Conservation (phyloP, 2,113 vertebrate species). For the Paraplagusia blochii region DNA sequence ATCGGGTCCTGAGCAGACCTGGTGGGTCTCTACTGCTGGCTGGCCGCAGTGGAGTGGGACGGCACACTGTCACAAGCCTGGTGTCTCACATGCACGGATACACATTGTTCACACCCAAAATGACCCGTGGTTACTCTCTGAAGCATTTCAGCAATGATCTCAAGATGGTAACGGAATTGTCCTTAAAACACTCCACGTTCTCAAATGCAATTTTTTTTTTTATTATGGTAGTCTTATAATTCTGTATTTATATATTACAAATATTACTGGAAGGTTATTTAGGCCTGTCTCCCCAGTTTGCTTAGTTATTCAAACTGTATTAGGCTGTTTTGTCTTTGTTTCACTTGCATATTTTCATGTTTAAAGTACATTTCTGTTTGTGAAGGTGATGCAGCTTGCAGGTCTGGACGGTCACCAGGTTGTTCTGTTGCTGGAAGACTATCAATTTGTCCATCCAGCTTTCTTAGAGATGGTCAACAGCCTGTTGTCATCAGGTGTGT, state of each 20-base stretch:
- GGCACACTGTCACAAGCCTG: slow-evolving; percentile 84
- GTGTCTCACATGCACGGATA: slow-evolving; percentile 94
- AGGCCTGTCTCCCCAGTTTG: not conserved
- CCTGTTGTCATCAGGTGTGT: slow-evolving; percentile 89
- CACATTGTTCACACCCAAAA: slow-evolving; percentile 84
- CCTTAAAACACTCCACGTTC: slow-evolving; percentile 1
- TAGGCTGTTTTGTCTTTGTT: not conserved
- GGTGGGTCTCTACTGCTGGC: slow-evolving; percentile 92
- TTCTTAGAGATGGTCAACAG: slow-evolving; percentile 98
- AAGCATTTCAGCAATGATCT: slow-evolving; percentile 96
- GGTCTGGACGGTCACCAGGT: slow-evolving; percentile 92
- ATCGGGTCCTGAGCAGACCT: slow-evolving; percentile 89
- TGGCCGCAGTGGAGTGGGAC: slow-evolving; percentile 90
- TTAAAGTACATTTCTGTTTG: slow-evolving; percentile 3
- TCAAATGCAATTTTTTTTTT: too few relatives aligned
- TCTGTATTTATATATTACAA: too few relatives aligned
- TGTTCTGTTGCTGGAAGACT: slow-evolving; percentile 89
- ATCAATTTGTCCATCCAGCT: slow-evolving; percentile 87
- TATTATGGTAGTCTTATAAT: too few relatives aligned
- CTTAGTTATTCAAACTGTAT: not conserved
- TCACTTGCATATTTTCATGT: not conserved
- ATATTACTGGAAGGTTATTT: too few relatives aligned
- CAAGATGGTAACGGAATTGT: slow-evolving; percentile 77
- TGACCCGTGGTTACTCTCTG: slow-evolving; percentile 87
- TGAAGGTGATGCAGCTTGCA: slow-evolving; percentile 88